Evolutionary conservation across 1,140 invertebrate species (phyloP), one percentile per base, ranked within the genome.

Genomic region (Lordiphosa clarofinis): DNA sequence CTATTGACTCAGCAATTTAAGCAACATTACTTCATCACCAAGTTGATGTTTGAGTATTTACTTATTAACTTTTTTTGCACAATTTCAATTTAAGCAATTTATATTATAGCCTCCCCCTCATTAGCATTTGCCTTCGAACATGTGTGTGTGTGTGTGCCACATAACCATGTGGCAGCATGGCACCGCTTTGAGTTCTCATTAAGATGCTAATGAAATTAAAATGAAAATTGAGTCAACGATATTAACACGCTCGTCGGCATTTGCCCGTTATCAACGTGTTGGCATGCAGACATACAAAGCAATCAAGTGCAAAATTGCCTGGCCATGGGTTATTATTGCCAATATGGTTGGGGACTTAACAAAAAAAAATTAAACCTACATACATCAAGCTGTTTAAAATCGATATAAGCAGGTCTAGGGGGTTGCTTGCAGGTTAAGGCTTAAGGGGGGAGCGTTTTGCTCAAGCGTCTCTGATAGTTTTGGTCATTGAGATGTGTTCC

Each of bases 51-150:
- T 39, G 65, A 55, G 53, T 56, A 62, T 63, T 76, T 62, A 72
- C 74, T 66, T 75, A 52, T 53, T 53, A 58, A 58, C 55, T 68
- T 63, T 43, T 67, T 69, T 69, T 76, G 75, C 75, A 81, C 82
- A 75, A 81, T 82, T 68, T 75, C 67, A 82, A 82, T 82, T 81
- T 63, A 72, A 81, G 75, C 72, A 76, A 81, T 82, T 82, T 81
- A 59, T 76, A 81, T 82, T 82, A 81, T 76, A 62, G 76, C 58
- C 76, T 28, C 24, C 24, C 24, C 24, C 24, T 82, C 72, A 81
- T 81, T 82, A 81, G 73, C 75, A 82, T 82, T 69, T 42, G 28
- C 11, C 50, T 31, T 10, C 35, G 35, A 57, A 53, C 49, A 57
- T 49, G 39, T 69, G 57, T 60, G 40, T 54, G 12, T 24, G 50